Evolutionary conservation across 2,797 vertebrate genomes (phyloP).

Genomic region (Thamnophis elegans): DNA sequence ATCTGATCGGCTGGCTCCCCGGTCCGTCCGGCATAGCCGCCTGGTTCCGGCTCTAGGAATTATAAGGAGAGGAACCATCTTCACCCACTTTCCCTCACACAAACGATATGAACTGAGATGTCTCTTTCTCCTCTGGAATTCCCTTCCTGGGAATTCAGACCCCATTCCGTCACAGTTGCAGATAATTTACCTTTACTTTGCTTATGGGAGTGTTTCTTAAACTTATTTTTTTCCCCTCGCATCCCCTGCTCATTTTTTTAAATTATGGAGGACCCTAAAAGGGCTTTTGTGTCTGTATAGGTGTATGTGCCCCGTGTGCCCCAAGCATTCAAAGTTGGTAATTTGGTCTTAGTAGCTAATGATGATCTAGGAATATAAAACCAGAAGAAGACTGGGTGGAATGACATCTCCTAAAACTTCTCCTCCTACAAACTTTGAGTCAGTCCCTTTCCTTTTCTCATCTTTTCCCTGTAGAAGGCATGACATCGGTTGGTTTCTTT

Average conservation of each 20-base stretch:
- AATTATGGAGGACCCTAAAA: background rate
- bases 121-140: background rate
- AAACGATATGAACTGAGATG: background rate
- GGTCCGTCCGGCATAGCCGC: too few relatives aligned
- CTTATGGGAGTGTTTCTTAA: background rate
- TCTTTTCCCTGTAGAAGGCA: background rate
- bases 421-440: background rate
- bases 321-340: background rate
- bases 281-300: background rate
- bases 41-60: too few relatives aligned
- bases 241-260: background rate
- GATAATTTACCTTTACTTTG: background rate
- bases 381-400: background rate
- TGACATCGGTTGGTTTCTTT: background rate
- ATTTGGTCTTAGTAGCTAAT: background rate
- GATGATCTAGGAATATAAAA: background rate
- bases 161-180: background rate
- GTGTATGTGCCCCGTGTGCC: background rate
- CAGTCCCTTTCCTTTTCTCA: background rate
- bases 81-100: background rate
- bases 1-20: too few relatives aligned
- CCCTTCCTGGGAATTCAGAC: background rate
- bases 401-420: background rate
- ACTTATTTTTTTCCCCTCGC: background rate
- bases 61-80: too few relatives aligned